These are phyloP conservation scores for Triplophysa rosa DNA, from an alignment of 2,113 vertebrate species.

Conservation along the genomic window DNA sequence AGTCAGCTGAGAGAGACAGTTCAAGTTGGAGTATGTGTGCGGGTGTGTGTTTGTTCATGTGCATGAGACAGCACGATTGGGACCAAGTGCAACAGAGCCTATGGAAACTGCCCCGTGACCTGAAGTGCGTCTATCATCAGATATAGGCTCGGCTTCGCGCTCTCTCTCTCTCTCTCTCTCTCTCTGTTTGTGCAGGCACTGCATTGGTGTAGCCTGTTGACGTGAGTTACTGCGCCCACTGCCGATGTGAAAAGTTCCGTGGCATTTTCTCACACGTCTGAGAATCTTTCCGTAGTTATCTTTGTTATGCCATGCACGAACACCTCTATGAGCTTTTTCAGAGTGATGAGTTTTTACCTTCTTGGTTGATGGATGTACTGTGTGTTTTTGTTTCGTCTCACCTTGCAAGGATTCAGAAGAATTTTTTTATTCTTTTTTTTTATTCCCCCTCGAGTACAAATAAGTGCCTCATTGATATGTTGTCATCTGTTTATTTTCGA, in stretches of 20 bases:
- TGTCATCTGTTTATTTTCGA: not conserved
- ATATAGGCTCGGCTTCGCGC: not conserved
- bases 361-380: not conserved
- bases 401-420: not conserved
- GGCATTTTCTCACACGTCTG: constrained; percentile 43
- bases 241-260: constrained; percentile 36
- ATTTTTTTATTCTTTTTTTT: not conserved
- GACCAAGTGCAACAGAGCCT: constrained; percentile 7
- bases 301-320: constrained; percentile 17
- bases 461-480: not conserved
- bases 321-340: not conserved
- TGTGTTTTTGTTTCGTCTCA: not conserved
- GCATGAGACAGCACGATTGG: constrained; percentile 6
- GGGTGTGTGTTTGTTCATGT: constrained; percentile 46
- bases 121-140: constrained; percentile 65
- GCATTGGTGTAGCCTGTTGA: constrained; percentile 46
- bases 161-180: not conserved
- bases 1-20: constrained; percentile 28
- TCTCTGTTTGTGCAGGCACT: constrained; percentile 15
- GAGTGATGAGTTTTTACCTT: not conserved
- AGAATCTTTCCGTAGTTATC: not conserved
- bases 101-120: constrained; percentile 64
- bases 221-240: constrained; percentile 26
- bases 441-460: no score
- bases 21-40: constrained; percentile 37